Conservation (phyloP, 2,113 vertebrate species). For the Anolis sagrei region DNA sequence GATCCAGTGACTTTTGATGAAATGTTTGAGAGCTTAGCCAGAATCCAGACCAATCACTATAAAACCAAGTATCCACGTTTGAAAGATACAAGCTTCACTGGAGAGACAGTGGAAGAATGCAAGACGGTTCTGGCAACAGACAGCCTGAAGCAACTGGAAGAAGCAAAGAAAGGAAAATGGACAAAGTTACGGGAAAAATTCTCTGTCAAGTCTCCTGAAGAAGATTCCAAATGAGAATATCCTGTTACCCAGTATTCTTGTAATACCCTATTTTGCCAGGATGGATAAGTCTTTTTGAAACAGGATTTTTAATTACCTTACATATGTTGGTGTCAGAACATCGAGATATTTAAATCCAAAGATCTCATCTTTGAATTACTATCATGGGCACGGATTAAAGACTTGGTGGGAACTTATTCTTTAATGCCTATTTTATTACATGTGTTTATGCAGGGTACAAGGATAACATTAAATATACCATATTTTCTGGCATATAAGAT, state of each 20-base stretch:
- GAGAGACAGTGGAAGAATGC: conserved; percentile 92
- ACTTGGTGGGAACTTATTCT: not conserved
- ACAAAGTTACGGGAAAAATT: conserved; percentile 88
- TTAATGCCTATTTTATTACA: conserved; percentile 1
- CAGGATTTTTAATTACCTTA: conserved; percentile 17
- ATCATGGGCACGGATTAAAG: not conserved
- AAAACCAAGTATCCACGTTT: conserved; percentile 87
- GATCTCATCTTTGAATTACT: not conserved
- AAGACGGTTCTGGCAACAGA: conserved; percentile 88
- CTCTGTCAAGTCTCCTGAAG: conserved; percentile 83
- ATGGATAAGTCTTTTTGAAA: conserved; percentile 71
- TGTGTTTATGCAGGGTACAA: not conserved
- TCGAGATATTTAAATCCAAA: not conserved
- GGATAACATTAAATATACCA: conserved; percentile 14
- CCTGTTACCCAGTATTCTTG: conserved; percentile 48
- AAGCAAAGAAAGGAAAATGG: conserved; percentile 91
- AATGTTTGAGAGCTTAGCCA: conserved; percentile 92
- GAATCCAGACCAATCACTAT: conserved; percentile 89
- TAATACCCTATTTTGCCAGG: conserved; percentile 41
- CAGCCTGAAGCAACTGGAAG: conserved; percentile 86
- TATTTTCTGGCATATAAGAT: too few species aligned
- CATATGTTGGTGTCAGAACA: not conserved
- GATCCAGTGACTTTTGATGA: conserved; percentile 92
- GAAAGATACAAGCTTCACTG: conserved; percentile 94
- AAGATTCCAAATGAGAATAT: conserved; percentile 75